phyloP scores from a whole-genome alignment of 1,140 invertebrate genomes.

The Phymastichus coffea region DNA sequence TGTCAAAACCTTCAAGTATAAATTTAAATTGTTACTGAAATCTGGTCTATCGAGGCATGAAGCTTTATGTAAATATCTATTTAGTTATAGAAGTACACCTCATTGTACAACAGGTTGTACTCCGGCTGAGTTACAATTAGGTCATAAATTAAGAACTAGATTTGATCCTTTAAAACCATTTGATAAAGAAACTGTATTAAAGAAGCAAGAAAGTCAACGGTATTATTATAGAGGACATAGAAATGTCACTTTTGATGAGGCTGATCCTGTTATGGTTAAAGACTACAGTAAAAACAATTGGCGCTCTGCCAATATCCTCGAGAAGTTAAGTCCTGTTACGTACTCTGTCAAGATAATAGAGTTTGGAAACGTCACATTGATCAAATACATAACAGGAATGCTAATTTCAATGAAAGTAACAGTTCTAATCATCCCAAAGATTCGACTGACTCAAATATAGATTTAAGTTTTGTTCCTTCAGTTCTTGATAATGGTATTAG shows the following conservation, averaged over 20 bases:
- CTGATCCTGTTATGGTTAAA: background rate
- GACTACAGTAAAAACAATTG: background rate
- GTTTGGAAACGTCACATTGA: no score
- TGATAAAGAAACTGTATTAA: background rate
- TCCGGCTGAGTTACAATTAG: constrained; percentile 27
- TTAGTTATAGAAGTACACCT: constrained; percentile 25
- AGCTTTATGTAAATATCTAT: constrained; percentile 26
- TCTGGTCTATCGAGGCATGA: constrained; percentile 21
- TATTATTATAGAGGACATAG: background rate
- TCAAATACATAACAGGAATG: no score
- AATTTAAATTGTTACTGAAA: constrained; percentile 42
- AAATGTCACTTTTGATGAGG: background rate
- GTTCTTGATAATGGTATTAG: no score
- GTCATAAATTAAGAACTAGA: constrained; percentile 22
- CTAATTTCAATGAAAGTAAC: no score
- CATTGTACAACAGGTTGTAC: constrained; percentile 23
- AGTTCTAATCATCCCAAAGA: no score
- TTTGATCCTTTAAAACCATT: constrained; percentile 8
- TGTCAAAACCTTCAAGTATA: constrained; percentile 27
- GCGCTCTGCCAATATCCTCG: background rate
- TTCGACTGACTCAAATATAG: no score
- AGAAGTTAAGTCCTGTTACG: background rate
- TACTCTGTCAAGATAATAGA: no score
- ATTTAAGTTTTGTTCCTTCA: no score
- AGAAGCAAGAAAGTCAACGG: background rate